Evolutionary conservation across 2,113 vertebrate species (phyloP).

Genomic region (Python bivittatus): DNA sequence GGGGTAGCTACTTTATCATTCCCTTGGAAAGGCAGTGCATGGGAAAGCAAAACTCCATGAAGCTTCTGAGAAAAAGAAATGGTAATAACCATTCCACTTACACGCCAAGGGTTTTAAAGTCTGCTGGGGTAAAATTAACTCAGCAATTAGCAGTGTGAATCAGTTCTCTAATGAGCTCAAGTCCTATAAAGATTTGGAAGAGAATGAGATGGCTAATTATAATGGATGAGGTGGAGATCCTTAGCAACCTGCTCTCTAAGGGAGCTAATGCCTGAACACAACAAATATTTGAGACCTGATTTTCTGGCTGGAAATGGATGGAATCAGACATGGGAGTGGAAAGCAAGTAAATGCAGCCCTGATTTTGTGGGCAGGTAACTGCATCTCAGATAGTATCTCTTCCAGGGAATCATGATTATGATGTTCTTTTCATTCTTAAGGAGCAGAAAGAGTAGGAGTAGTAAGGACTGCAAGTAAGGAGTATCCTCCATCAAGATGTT

Average conservation of each 20-base stretch:
- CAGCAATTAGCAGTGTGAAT: constrained; percentile 58
- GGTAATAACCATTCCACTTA: constrained; percentile 33
- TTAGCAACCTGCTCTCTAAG: constrained; percentile 40
- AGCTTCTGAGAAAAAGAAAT: constrained; percentile 13
- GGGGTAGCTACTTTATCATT: constrained; percentile 33
- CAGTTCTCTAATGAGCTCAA: constrained; percentile 54
- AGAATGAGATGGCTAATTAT: constrained; percentile 60
- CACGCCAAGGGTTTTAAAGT: constrained; percentile 40
- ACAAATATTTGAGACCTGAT: constrained; percentile 40
- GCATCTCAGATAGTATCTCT: constrained; percentile 49
- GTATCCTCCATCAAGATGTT: background rate
- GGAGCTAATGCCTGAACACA: constrained; percentile 40
- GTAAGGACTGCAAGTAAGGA: constrained; percentile 1
- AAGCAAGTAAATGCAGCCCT: constrained; percentile 55
- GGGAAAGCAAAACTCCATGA: constrained; percentile 11
- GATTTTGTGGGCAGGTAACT: constrained; percentile 52
- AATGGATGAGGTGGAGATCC: constrained; percentile 56
- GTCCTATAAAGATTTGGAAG: constrained; percentile 52
- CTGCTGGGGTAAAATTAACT: constrained; percentile 60
- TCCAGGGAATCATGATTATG: constrained; percentile 26
- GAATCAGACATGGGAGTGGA: constrained; percentile 57
- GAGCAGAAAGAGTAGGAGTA: constrained; percentile 32
- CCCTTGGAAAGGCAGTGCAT: background rate
- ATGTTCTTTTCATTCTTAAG: constrained; percentile 27
- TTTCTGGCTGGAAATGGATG: constrained; percentile 55